phyloP scores from a whole-genome alignment of 1,140 invertebrate species.

The Drosophila takahashii region DNA sequence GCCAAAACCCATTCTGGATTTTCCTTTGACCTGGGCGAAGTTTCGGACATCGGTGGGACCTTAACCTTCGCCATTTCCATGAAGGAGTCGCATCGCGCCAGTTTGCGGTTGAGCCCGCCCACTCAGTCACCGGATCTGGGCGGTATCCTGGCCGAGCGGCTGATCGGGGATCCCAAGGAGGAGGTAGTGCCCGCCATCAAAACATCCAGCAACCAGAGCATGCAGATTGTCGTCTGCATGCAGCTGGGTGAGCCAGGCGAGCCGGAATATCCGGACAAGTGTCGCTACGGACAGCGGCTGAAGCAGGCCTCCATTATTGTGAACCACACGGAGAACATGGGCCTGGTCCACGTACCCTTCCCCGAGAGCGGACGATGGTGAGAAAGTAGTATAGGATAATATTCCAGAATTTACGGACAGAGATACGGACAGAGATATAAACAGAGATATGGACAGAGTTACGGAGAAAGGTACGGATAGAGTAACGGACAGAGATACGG shows the following conservation, averaged over 20 bases:
- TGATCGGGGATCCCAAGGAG: constrained; percentile 55
- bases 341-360: constrained; percentile 89
- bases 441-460: no score
- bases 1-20: constrained; percentile 87
- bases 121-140: constrained; percentile 52
- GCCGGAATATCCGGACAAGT: constrained; percentile 86
- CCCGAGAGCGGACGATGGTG: constrained; percentile 92
- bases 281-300: constrained; percentile 85
- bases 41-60: constrained; percentile 90
- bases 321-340: constrained; percentile 87
- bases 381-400: constrained; percentile 2
- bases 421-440: no score
- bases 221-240: constrained; percentile 87
- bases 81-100: constrained; percentile 85
- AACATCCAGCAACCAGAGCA: constrained; percentile 79
- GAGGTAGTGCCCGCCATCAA: neutral
- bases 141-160: constrained; percentile 70
- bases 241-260: constrained; percentile 85
- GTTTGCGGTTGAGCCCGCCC: constrained; percentile 78
- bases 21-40: constrained; percentile 88
- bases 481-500: no score
- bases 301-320: constrained; percentile 86
- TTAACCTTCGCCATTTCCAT: constrained; percentile 88
- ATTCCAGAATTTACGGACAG: no score
- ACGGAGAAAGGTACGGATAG: no score